Evolutionary conservation across 2,797 vertebrate genomes (phyloP).

Genomic region (Okamejei kenojei): DNA sequence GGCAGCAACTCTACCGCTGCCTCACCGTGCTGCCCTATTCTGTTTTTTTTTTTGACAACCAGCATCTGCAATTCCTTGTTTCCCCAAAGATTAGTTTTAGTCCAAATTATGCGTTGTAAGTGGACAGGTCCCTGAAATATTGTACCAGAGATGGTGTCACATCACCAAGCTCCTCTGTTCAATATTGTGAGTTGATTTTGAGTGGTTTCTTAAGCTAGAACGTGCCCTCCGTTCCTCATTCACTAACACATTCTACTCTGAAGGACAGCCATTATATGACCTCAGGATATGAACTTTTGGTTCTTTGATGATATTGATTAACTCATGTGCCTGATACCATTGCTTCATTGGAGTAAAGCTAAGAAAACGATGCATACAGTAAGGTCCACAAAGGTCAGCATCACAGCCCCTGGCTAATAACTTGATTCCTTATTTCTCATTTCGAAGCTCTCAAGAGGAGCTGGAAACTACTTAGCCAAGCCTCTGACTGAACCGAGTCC

Average conservation of each 20-base stretch:
- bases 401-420: slow-evolving; percentile 14
- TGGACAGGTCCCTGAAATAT: background rate
- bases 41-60: too few species aligned
- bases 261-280: background rate
- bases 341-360: slow-evolving; percentile 19
- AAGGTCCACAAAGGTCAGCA: background rate
- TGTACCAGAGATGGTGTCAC: background rate
- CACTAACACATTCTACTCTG: background rate
- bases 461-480: background rate
- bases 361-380: slow-evolving; percentile 25
- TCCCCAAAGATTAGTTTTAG: background rate
- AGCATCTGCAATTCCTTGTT: too few species aligned
- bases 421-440: background rate
- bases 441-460: background rate
- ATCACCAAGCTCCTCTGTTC: background rate
- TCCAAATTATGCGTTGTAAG: too few species aligned
- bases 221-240: background rate
- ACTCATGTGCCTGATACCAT: background rate
- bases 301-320: slow-evolving; percentile 34
- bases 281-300: slow-evolving; percentile 23
- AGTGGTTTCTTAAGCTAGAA: too few species aligned
- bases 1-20: too few species aligned
- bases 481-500: background rate
- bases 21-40: too few species aligned
- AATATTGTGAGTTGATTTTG: slow-evolving; percentile 6